Evolutionary conservation across 1,140 invertebrate genomes (phyloP), one percentile per base, ranked within the genome.

Genomic region (Cotesia vestalis): DNA sequence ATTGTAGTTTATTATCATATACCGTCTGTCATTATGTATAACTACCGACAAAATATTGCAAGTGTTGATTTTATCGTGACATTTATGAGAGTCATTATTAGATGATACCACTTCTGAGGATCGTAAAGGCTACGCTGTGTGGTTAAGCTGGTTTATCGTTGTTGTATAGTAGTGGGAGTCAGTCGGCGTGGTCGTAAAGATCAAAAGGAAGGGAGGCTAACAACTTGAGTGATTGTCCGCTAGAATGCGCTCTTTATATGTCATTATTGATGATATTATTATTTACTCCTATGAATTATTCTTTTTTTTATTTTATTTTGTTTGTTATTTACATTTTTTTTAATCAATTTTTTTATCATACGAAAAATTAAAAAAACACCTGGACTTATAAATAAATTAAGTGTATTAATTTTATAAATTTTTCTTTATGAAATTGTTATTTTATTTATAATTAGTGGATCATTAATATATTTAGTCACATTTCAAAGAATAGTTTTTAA

Each of bases 71-170:
- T 82, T 85, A 84, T 86, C 84, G 75, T 82, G 84, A 84, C 84
- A 79, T 85, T 86, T 85, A 85, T 84, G 82, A 84, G 83, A 83
- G 80, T 85, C 81, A 84, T 86, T 86, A 86, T 85, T 83, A 84
- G 81, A 80, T 79, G 78, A 80, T 83, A 83, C 79, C 78, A 79
- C 74, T 84, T 79, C 80, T 69, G 69, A 66, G 53, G 69, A 76
- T 83, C 81, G 78, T 85, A 85, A 85, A 85, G 81, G 83, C 83
- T 84, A 85, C 82, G 83, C 84, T 83, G 82, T 85, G 81, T 80
- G 77, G 78, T 80, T 74, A 72, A 78, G 78, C 79, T 81, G 75
- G 75, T 79, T 76, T 76, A 71, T 73, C 46, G 61, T 36, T 68
- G 27, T 27, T 27, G 27, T 27, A 27, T 27, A 27, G 67, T 59